Conservation (phyloP, 2,797 vertebrate species). For the Pristis pectinata region DNA sequence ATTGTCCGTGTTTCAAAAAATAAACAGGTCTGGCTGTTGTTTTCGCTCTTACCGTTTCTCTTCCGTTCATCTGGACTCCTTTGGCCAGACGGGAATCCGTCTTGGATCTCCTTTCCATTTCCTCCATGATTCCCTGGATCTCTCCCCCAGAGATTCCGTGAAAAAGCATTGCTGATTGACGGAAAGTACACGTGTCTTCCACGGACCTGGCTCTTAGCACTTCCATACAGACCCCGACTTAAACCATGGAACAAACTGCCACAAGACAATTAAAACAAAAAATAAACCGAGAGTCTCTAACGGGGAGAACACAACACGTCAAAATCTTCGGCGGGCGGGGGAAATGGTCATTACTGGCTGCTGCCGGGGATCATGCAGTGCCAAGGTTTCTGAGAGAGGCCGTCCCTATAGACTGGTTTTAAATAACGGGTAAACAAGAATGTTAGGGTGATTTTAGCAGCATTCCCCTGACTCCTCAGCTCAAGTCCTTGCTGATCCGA, state of each 20-base stretch:
- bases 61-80: conserved; percentile 88
- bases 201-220: conserved; percentile 93
- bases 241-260: conserved; percentile 66
- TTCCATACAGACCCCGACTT: conserved; percentile 90
- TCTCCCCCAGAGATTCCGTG: conserved; percentile 99
- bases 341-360: conserved; percentile 49
- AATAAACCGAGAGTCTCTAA: conserved; percentile 9
- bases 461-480: conserved; percentile 41
- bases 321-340: conserved; percentile 46
- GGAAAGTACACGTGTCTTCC: conserved; percentile 92
- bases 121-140: conserved; percentile 99
- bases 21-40: not conserved
- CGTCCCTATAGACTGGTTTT: conserved; percentile 47
- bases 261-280: conserved; percentile 37
- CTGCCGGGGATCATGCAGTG: conserved; percentile 50
- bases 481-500: conserved; percentile 16
- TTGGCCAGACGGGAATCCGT: conserved; percentile 87
- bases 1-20: not conserved
- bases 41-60: conserved; percentile 79
- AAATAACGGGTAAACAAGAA: conserved; percentile 46
- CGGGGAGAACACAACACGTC: conserved; percentile 38
- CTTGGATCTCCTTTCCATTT: conserved; percentile 97
- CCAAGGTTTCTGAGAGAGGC: conserved; percentile 59
- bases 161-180: conserved; percentile 98
- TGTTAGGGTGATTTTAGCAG: conserved; percentile 42